Evolutionary conservation across 2,113 vertebrate genomes (phyloP), one percentile per base, ranked within the genome.

Genomic region (Myotis lucifugus): DNA sequence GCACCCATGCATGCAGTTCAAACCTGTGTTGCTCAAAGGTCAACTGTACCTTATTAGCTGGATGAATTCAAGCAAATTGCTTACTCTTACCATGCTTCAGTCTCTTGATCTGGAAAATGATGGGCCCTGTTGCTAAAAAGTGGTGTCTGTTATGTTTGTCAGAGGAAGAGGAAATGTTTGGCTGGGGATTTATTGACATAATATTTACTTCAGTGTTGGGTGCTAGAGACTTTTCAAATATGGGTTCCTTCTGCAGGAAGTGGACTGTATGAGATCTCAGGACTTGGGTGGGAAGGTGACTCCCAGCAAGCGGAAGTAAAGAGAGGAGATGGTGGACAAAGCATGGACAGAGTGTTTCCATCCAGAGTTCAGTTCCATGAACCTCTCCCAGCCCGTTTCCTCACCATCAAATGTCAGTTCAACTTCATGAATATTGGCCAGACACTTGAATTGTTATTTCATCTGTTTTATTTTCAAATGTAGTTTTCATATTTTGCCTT

Each of bases 391-490:
- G 42, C 29, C 42, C 72, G 25, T 76, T 88, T 84, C 79, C 48
- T 86, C 64, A 70, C 52, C 32, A 92, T 42, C 76, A 87, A 69
- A 66, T 72, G 59, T 56, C 40, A 70, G 5, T 77, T 78, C 85
- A 69, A 42, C 21, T 76, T 72, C 66, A n/a, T 67, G 52, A 85
- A 72, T 56, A 59, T 73, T 85, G 87, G 27, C 40, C n/a, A 78
- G 59, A 78, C 8, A 15, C 52, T 78, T 92, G 40, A 85, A 89
- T 54, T 91, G 32, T 19, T 52, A 86, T 50, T 83, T 93, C 48
- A 77, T 89, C 74, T 66, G 34, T 74, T 90, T 92, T 32, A 84
- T 89, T 92, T 93, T 89, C 40, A 91, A 84, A 66, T 77, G 8
- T 54, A 23, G 74, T 90, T 46, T 88, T 40, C 27, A 9, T 84